Evolutionary conservation across 1,140 invertebrate genomes (phyloP).

Genomic region (Copidosoma floridanum): DNA sequence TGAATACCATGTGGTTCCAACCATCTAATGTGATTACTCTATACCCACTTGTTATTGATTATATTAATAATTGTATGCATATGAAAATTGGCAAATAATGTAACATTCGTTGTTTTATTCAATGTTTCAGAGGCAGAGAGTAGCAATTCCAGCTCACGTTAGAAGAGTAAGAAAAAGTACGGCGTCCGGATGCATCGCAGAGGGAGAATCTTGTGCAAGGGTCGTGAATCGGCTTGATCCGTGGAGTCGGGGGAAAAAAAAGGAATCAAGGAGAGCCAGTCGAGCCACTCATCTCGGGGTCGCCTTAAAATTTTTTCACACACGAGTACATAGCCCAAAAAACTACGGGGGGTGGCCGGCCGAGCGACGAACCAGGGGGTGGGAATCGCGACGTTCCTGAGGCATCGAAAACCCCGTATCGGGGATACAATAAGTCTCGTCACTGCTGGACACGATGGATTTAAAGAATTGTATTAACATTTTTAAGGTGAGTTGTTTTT

Average conservation of each 20-base stretch:
- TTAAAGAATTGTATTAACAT: conserved; percentile 27
- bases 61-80: too few species aligned
- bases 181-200: conserved; percentile 4
- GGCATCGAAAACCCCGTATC: conserved; percentile 10
- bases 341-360: too few species aligned
- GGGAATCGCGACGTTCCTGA: too few species aligned
- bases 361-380: too few species aligned
- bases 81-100: too few species aligned
- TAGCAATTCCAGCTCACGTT: not conserved
- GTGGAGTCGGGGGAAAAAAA: too few species aligned
- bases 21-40: too few species aligned
- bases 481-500: conserved; percentile 39
- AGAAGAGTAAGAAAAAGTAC: not conserved
- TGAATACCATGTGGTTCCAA: too few species aligned
- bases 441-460: conserved; percentile 44
- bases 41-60: too few species aligned
- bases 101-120: conserved; percentile 6
- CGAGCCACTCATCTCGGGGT: conserved; percentile 7
- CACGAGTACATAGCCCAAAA: not conserved
- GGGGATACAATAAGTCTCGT: conserved; percentile 36
- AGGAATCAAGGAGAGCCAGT: too few species aligned
- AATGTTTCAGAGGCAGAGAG: conserved; percentile 4
- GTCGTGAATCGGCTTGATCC: conserved; percentile 15
- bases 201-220: conserved; percentile 14
- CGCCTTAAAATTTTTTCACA: conserved; percentile 18